phyloP scores from a whole-genome alignment of 2,113 vertebrate species.

The Meleagris gallopavo region DNA sequence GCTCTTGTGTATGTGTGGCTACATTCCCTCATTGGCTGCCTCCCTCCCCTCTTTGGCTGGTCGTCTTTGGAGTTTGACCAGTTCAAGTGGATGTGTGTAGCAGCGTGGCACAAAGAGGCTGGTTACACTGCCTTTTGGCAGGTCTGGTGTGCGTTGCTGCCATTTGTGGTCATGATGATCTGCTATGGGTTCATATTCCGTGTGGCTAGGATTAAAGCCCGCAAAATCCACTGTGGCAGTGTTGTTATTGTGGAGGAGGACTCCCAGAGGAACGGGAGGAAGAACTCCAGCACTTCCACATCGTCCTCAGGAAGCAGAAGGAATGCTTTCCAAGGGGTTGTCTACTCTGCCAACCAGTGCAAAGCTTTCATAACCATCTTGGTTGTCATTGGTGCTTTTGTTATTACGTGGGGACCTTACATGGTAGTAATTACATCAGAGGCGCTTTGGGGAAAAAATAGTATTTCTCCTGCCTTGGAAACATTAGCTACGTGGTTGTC shows the following conservation, averaged over 20 bases:
- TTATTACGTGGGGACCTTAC: constrained; percentile 95
- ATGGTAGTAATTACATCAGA: constrained; percentile 91
- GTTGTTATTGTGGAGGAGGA: constrained; percentile 86
- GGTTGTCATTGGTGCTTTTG: constrained; percentile 94
- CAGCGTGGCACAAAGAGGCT: constrained; percentile 89
- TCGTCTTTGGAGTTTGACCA: constrained; percentile 94
- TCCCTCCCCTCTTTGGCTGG: constrained; percentile 97
- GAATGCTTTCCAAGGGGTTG: constrained; percentile 82
- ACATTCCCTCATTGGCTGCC: constrained; percentile 92
- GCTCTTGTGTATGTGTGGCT: constrained; percentile 95
- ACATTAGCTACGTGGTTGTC: constrained; percentile 95
- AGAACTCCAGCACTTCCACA: constrained; percentile 94
- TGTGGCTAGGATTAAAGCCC: constrained; percentile 94
- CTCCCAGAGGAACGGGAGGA: constrained; percentile 84
- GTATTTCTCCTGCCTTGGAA: constrained; percentile 88
- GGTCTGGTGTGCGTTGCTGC: constrained; percentile 90
- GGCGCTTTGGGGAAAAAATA: constrained; percentile 91
- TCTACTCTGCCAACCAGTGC: constrained; percentile 97
- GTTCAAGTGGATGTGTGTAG: constrained; percentile 97
- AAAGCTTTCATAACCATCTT: constrained; percentile 96
- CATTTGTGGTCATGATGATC: constrained; percentile 88
- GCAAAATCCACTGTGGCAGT: constrained; percentile 93
- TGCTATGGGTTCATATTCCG: constrained; percentile 98
- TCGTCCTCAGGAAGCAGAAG: constrained; percentile 91
- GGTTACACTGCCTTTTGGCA: constrained; percentile 95